phyloP scores from a whole-genome alignment of 2,888 invertebrate genomes.

The Agrotis clavis region DNA sequence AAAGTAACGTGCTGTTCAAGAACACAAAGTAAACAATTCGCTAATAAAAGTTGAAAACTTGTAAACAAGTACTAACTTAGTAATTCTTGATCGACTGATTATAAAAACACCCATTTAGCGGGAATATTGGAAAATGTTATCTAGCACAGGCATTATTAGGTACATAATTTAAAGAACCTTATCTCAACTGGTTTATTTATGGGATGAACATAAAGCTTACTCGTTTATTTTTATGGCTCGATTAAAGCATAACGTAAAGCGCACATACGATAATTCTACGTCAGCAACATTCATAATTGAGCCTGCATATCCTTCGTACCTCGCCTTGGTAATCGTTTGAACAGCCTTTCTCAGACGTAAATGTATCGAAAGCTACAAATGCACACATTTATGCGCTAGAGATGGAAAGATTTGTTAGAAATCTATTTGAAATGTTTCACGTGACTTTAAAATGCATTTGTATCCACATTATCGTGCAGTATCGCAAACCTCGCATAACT shows the following conservation, averaged over 20 bases:
- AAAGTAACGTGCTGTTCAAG: conserved; percentile 2
- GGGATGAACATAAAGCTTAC: conserved; percentile 35
- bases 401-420: not conserved
- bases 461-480: not conserved
- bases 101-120: conserved; percentile 19
- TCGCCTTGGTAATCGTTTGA: conserved; percentile 15
- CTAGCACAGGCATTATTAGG: conserved; percentile 2
- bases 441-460: not conserved
- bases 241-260: conserved; percentile 22
- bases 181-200: conserved; percentile 28
- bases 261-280: conserved; percentile 8
- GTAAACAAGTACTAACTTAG: conserved; percentile 28
- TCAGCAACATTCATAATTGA: conserved; percentile 13
- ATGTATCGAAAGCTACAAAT: conserved; percentile 5
- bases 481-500: not conserved
- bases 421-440: not conserved
- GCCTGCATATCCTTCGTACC: not conserved
- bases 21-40: conserved; percentile 14
- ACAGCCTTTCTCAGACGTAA: not conserved
- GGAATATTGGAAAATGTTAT: conserved; percentile 20
- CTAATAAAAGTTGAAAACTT: conserved; percentile 20
- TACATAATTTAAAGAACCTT: conserved; percentile 35
- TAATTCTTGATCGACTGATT: conserved; percentile 24
- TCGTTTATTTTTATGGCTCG: conserved; percentile 35
- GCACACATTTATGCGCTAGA: not conserved